Evolutionary conservation across 2,888 invertebrate species (phyloP).

Genomic region (Stenchaetothrips biformis): DNA sequence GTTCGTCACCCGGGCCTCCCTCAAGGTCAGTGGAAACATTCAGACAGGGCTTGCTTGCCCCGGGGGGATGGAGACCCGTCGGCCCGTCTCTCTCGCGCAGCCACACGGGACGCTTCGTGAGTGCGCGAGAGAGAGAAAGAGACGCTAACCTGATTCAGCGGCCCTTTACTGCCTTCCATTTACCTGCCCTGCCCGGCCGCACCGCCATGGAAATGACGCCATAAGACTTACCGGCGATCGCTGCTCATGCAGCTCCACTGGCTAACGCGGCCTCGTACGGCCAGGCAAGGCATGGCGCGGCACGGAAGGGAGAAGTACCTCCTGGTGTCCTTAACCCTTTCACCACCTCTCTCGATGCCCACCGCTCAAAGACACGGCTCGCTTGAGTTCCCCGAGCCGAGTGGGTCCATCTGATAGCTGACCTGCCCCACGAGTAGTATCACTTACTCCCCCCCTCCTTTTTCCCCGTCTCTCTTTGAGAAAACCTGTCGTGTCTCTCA

Average conservation of each 20-base stretch:
- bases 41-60: background rate
- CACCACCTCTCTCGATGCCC: background rate
- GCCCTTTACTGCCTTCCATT: conserved; percentile 7
- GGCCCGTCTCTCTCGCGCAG: background rate
- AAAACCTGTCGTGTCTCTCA: background rate
- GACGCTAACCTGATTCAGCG: background rate
- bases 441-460: background rate
- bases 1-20: conserved; percentile 46
- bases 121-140: background rate
- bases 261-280: background rate
- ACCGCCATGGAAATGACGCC: conserved; percentile 4
- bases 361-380: background rate
- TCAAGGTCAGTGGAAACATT: conserved; percentile 43
- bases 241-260: background rate
- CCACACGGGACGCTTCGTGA: background rate
- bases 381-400: background rate
- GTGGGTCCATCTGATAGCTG: background rate
- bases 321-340: background rate
- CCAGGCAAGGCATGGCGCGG: background rate
- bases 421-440: background rate
- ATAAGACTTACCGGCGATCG: background rate
- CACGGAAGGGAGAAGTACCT: background rate
- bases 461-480: background rate
- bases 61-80: background rate
- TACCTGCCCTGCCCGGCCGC: background rate